These are phyloP conservation scores for Zapornia atra DNA, from an alignment of 2,113 vertebrate species.

Conservation along the genomic window DNA sequence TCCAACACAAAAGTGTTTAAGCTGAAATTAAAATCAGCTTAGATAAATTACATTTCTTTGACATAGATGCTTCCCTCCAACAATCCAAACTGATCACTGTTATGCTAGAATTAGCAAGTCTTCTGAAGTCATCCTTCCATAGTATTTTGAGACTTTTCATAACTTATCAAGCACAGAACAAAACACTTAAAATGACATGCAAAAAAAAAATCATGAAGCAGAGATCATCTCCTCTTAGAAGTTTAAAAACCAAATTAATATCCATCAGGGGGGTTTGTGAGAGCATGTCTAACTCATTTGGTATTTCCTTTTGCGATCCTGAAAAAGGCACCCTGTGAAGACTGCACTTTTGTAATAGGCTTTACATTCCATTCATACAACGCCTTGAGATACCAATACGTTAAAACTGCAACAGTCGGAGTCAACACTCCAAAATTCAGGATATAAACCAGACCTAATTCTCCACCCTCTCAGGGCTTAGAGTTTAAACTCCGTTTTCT, in stretches of 20 bases:
- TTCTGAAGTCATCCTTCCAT: not conserved
- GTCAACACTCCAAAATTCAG: not conserved
- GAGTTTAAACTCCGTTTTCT: not conserved
- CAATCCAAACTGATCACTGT: not conserved
- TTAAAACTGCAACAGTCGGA: not conserved
- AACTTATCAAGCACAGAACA: not conserved
- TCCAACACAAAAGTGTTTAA: not conserved
- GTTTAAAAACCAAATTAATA: not conserved
- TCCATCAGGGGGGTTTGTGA: not conserved
- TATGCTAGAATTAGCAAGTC: not conserved
- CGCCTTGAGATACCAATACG: not conserved
- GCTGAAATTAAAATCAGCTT: too few relatives aligned
- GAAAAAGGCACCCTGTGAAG: not conserved
- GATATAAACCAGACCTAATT: not conserved
- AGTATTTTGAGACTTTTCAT: not conserved
- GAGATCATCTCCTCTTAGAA: not conserved
- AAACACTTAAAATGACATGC: not conserved
- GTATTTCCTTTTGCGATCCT: not conserved
- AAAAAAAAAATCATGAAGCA: not conserved
- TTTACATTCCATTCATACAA: not conserved
- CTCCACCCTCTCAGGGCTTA: not conserved
- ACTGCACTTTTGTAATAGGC: not conserved
- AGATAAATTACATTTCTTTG: not conserved
- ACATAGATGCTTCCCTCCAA: not conserved
- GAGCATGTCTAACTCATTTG: not conserved